A percentile compares a stretch with the other conserved stretches of the same genome.
Conservation (phyloP, 2,113 vertebrate species). For the Sporophila hypoxantha region DNA sequence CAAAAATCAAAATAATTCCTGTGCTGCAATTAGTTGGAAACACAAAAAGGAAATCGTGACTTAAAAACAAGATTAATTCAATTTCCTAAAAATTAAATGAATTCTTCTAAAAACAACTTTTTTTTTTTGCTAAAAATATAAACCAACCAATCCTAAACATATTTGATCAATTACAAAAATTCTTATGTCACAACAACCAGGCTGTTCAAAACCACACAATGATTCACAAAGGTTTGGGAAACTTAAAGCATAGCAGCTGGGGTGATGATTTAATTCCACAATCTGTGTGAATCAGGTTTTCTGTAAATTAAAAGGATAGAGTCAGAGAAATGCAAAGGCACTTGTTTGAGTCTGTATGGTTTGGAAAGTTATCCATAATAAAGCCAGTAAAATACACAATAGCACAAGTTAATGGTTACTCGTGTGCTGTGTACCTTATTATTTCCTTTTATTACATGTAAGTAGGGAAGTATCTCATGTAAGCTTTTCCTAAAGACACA, state of each 20-base stretch:
- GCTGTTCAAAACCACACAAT: slow-evolving; percentile 56
- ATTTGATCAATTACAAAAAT: slow-evolving; percentile 55
- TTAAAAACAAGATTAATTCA: slow-evolving; percentile 47
- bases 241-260: slow-evolving; percentile 51
- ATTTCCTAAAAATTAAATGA: slow-evolving; percentile 51
- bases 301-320: slow-evolving; percentile 42
- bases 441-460: slow-evolving; percentile 41
- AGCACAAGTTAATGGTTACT: slow-evolving; percentile 38
- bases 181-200: slow-evolving; percentile 47
- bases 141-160: slow-evolving; percentile 33
- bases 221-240: slow-evolving; percentile 60
- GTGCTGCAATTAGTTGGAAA: slow-evolving; percentile 14
- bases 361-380: slow-evolving; percentile 22
- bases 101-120: neutral
- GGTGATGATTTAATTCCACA: slow-evolving; percentile 44
- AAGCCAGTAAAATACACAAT: slow-evolving; percentile 27
- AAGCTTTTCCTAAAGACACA: slow-evolving; percentile 52
- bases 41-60: neutral
- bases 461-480: slow-evolving; percentile 44
- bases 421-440: slow-evolving; percentile 28
- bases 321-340: slow-evolving; percentile 31
- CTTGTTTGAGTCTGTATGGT: neutral
- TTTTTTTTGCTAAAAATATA: slow-evolving; percentile 32
- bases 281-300: slow-evolving; percentile 56
- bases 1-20: slow-evolving; percentile 18